Evolutionary conservation across 2,888 invertebrate species (phyloP).

Genomic region (Leptura quadrifasciata): DNA sequence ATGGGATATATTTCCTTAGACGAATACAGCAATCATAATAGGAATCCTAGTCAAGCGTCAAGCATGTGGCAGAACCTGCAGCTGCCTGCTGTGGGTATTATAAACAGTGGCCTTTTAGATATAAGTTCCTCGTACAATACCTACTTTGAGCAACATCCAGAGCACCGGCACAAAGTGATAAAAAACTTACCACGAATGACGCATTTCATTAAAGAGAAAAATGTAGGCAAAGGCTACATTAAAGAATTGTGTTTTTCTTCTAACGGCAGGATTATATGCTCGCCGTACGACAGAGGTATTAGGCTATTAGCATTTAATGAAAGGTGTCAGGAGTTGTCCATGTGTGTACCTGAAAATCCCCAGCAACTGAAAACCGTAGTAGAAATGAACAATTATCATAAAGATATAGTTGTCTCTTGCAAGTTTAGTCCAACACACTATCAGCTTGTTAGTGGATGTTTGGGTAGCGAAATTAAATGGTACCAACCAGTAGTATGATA

Average conservation of each 20-base stretch:
- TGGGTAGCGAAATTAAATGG: slow-evolving; percentile 92
- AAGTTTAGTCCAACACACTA: slow-evolving; percentile 93
- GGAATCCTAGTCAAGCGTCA: slow-evolving; percentile 56
- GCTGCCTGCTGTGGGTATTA: slow-evolving; percentile 67
- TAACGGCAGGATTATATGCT: slow-evolving; percentile 92
- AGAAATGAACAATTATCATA: slow-evolving; percentile 83
- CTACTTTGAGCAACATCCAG: slow-evolving; percentile 65
- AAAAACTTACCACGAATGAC: slow-evolving; percentile 87
- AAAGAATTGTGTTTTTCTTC: slow-evolving; percentile 94
- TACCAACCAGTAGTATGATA: slow-evolving; percentile 82
- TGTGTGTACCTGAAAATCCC: slow-evolving; percentile 77
- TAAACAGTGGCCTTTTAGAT: slow-evolving; percentile 71
- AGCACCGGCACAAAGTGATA: slow-evolving; percentile 75
- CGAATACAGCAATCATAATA: slow-evolving; percentile 61
- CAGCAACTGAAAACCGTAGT: slow-evolving; percentile 80
- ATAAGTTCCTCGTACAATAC: slow-evolving; percentile 62
- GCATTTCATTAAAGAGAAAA: slow-evolving; percentile 90
- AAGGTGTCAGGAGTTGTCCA: slow-evolving; percentile 86
- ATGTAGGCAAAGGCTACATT: slow-evolving; percentile 92
- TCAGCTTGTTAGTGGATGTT: slow-evolving; percentile 92
- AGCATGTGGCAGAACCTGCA: slow-evolving; percentile 58
- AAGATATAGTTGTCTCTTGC: slow-evolving; percentile 90
- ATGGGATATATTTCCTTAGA: slow-evolving; percentile 70
- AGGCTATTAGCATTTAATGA: slow-evolving; percentile 88
- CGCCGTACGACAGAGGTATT: slow-evolving; percentile 91